phyloP scores from a whole-genome alignment of 1,140 invertebrate genomes.

The Drosophila tristis region DNA sequence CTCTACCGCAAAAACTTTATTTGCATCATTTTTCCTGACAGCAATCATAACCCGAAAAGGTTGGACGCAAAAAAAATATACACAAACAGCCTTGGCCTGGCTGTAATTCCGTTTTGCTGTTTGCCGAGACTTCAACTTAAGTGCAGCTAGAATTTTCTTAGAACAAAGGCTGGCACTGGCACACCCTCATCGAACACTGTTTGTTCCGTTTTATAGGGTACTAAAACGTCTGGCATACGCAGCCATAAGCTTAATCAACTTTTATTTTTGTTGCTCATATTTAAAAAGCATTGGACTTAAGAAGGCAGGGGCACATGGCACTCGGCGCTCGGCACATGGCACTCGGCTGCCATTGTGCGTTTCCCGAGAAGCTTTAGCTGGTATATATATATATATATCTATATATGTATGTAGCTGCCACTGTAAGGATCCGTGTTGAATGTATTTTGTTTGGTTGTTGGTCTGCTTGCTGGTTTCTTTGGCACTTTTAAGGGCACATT shows the following conservation, averaged over 20 bases:
- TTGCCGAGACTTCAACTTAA: too few species aligned
- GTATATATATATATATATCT: neutral
- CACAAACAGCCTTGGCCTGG: too few species aligned
- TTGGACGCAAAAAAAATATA: too few species aligned
- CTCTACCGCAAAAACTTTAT: too few species aligned
- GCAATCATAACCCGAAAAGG: too few species aligned
- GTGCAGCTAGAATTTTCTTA: too few species aligned
- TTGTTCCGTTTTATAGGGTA: conserved; percentile 2
- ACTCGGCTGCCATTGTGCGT: conserved; percentile 24
- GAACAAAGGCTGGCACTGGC: too few species aligned
- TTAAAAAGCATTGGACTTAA: conserved; percentile 33
- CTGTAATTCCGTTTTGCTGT: too few species aligned
- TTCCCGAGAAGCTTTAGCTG: conserved; percentile 29
- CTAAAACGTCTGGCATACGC: conserved; percentile 14
- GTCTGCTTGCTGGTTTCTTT: conserved; percentile 32
- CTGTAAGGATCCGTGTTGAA: conserved; percentile 11
- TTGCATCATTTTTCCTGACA: too few species aligned
- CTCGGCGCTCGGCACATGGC: conserved; percentile 13
- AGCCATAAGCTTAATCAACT: conserved; percentile 43
- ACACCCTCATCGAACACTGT: neutral
- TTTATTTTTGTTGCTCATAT: conserved; percentile 41
- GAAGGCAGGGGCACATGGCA: conserved; percentile 10
- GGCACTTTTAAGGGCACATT: conserved; percentile 58
- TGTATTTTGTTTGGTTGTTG: conserved; percentile 42
- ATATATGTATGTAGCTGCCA: conserved; percentile 12